A percentile compares a stretch with the other conserved stretches of the same genome.
These are phyloP conservation scores for Trematomus bernacchii DNA, from an alignment of 2,797 vertebrate species.

Conservation along the genomic window DNA sequence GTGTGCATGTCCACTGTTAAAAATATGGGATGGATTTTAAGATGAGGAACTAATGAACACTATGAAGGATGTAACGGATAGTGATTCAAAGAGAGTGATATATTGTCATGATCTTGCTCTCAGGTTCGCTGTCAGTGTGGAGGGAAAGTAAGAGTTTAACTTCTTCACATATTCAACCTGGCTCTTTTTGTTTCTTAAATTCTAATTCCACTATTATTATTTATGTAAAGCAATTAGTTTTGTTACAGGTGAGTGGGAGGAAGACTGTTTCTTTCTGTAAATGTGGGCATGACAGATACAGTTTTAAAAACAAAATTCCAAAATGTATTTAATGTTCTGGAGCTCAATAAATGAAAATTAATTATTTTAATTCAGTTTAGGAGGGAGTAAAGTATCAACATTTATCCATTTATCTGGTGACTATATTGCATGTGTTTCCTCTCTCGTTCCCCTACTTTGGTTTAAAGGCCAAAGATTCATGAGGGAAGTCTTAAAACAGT, in stretches of 20 bases:
- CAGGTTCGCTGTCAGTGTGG: too few species aligned
- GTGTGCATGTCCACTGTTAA: too few species aligned
- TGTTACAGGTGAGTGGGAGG: background rate
- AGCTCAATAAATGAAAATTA: constrained; percentile 6
- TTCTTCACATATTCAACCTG: background rate
- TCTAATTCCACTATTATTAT: background rate
- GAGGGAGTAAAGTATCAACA: background rate
- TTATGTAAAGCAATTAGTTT: background rate
- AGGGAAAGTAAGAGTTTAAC: too few species aligned
- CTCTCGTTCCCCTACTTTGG: background rate
- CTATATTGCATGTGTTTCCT: background rate
- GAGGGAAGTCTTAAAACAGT: too few species aligned
- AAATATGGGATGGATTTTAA: too few species aligned
- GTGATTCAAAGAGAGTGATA: too few species aligned
- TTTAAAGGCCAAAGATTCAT: too few species aligned
- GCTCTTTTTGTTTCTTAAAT: background rate
- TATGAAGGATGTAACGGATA: too few species aligned
- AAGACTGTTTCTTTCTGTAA: background rate
- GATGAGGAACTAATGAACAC: too few species aligned
- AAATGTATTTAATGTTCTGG: background rate
- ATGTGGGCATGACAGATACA: background rate
- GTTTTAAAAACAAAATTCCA: background rate
- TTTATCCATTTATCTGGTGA: background rate
- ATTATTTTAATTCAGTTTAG: constrained; percentile 3
- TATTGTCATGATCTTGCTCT: too few species aligned